These are phyloP conservation scores for Aricia artaxerxes DNA, from an alignment of 2,888 invertebrate genomes.

Conservation along the genomic window DNA sequence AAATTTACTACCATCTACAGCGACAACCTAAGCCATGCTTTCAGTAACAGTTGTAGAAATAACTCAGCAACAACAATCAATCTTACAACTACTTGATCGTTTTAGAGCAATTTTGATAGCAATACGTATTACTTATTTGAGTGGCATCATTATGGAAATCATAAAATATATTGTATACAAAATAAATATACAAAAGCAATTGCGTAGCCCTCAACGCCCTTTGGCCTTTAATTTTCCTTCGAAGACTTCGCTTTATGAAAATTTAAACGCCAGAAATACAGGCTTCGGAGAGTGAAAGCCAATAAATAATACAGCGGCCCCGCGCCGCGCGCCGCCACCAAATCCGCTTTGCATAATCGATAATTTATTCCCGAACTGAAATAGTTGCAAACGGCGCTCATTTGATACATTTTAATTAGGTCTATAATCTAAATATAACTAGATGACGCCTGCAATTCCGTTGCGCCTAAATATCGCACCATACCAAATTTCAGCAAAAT, in stretches of 20 bases:
- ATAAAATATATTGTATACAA: neutral
- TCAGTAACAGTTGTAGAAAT: no score
- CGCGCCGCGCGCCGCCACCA: neutral
- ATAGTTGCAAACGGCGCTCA: neutral
- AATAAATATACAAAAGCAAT: neutral
- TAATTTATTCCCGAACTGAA: conserved; percentile 17
- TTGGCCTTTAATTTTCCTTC: conserved; percentile 1
- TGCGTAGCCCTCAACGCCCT: neutral
- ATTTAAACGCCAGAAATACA: conserved; percentile 21
- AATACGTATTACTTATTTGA: no score
- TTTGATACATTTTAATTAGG: conserved; percentile 1
- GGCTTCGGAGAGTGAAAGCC: conserved; percentile 1
- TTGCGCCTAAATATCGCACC: no score
- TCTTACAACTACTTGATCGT: no score
- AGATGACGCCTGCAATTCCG: no score
- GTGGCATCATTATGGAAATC: no score
- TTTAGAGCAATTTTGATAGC: no score
- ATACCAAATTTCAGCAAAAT: no score
- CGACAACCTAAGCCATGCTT: no score
- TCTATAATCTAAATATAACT: neutral
- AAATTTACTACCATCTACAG: no score
- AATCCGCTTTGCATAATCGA: conserved; percentile 24
- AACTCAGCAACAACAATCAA: no score
- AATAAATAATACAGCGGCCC: conserved; percentile 23
- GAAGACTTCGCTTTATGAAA: conserved; percentile 5